Conservation (phyloP, 2,113 vertebrate species). For the Corvus moneduloides region DNA sequence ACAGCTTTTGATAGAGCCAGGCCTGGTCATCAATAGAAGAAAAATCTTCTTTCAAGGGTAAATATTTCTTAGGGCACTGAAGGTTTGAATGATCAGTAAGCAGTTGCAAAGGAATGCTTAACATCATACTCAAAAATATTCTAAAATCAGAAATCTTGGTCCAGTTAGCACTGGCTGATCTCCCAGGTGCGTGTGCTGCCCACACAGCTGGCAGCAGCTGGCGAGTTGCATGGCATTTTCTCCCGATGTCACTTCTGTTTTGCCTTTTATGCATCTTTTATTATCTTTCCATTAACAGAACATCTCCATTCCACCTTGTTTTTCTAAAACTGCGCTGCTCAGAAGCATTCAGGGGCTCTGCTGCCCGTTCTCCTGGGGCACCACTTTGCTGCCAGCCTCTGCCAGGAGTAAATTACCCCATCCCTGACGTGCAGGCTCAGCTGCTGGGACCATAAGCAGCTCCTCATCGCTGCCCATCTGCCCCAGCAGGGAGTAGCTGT, state of each 20-base stretch:
- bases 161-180: neutral
- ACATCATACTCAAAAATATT: neutral
- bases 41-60: neutral
- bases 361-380: neutral
- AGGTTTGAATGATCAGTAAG: neutral
- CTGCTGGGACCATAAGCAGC: neutral
- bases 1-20: neutral
- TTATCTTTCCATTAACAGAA: neutral
- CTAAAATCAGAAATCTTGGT: neutral
- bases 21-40: neutral
- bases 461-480: neutral
- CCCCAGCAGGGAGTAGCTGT: neutral
- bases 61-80: neutral
- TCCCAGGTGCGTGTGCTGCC: neutral
- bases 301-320: neutral
- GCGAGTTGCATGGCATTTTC: neutral
- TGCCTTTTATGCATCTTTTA: conserved; percentile 5
- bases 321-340: neutral
- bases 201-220: neutral
- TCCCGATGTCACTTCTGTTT: neutral
- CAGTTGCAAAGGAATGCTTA: neutral
- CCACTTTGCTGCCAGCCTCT: neutral
- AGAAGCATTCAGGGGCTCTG: neutral
- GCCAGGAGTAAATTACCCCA: neutral
- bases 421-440: neutral